Percentiles rank a stretch among this genome's conserved stretches.
Evolutionary conservation across 2,888 invertebrate species (phyloP).

Genomic region (Parnassius apollo): DNA sequence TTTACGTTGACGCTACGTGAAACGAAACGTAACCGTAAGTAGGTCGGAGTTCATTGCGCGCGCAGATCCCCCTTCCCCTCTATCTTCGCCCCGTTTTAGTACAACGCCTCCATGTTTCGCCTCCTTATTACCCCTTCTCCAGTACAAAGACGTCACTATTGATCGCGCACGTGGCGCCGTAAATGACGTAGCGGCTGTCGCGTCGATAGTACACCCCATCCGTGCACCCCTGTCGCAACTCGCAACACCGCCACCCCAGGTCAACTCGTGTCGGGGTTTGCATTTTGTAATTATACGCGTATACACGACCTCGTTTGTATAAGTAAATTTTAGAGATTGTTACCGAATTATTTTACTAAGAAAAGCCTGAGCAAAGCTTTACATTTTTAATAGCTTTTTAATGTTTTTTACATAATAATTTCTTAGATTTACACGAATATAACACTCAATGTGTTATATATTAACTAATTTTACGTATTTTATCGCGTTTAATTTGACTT

Average conservation of each 20-base stretch:
- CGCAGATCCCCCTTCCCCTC: conserved; percentile 43
- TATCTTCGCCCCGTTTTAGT: conserved; percentile 25
- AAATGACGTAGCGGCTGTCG: conserved; percentile 69
- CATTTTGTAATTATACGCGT: conserved; percentile 44
- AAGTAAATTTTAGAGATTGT: conserved; percentile 39
- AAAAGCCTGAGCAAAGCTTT: conserved; percentile 28
- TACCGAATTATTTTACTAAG: conserved; percentile 31
- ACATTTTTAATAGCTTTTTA: too few species aligned
- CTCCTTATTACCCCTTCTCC: conserved; percentile 34
- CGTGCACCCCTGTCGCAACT: conserved; percentile 41
- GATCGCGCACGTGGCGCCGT: conserved; percentile 78
- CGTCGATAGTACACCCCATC: conserved; percentile 60
- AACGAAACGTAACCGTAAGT: conserved; percentile 70
- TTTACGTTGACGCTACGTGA: conserved; percentile 75
- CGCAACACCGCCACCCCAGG: conserved; percentile 35
- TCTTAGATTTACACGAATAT: too few species aligned
- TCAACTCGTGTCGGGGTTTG: conserved; percentile 40
- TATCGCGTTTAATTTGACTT: too few species aligned
- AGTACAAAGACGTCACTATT: conserved; percentile 74
- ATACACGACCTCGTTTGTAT: conserved; percentile 29
- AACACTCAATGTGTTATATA: too few species aligned
- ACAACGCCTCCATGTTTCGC: conserved; percentile 17
- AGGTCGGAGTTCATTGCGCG: conserved; percentile 69
- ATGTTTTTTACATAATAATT: too few species aligned
- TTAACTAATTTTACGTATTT: too few species aligned